phyloP scores from a whole-genome alignment of 2,113 vertebrate genomes.

The Jacana jacana region DNA sequence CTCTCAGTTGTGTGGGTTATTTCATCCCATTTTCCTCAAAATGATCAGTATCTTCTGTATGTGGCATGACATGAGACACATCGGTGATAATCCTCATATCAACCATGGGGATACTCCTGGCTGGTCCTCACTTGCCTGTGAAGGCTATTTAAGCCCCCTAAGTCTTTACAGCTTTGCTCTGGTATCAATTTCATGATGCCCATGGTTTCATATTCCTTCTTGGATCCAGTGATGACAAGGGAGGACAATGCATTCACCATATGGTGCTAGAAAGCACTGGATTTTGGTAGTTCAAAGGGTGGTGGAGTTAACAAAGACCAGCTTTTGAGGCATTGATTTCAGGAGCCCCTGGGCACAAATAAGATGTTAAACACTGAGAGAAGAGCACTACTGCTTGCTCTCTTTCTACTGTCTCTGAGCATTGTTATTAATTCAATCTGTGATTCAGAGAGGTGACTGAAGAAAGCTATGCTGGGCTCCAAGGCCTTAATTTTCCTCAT shows the following conservation, averaged over 20 bases:
- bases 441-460: not conserved
- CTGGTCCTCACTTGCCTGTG: not conserved
- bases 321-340: slow-evolving; percentile 3
- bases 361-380: not conserved
- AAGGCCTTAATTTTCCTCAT: not conserved
- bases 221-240: not conserved
- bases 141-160: not conserved
- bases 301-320: not conserved
- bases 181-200: not conserved
- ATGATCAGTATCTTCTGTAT: not conserved
- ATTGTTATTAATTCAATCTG: not conserved
- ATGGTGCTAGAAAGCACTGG: not conserved
- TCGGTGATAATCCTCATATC: not conserved
- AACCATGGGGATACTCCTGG: not conserved
- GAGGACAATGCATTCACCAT: not conserved
- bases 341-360: not conserved
- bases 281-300: not conserved
- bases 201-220: not conserved
- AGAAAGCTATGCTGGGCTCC: not conserved
- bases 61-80: not conserved
- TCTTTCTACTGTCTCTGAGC: not conserved
- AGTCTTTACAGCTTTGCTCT: not conserved
- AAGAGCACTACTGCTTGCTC: not conserved
- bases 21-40: not conserved
- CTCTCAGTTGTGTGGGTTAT: not conserved